Evolutionary conservation across 2,113 vertebrate species (phyloP).

Genomic region (Macquaria australasica): DNA sequence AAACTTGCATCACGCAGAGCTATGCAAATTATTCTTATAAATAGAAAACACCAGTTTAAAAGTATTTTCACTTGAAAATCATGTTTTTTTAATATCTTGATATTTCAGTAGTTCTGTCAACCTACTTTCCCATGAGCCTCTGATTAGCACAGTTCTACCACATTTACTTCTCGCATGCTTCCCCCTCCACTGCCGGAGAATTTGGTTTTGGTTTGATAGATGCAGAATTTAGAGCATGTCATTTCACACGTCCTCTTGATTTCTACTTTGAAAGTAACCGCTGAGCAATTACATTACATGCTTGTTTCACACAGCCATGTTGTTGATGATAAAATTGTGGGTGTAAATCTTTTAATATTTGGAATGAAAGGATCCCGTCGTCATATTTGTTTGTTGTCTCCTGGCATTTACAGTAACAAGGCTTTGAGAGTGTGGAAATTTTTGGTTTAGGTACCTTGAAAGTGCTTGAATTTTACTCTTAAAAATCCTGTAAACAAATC

Average conservation of each 20-base stretch:
- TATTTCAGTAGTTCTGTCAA: constrained; percentile 1
- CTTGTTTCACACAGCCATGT: constrained; percentile 56
- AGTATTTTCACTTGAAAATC: background rate
- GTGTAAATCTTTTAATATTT: background rate
- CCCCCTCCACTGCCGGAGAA: constrained; percentile 20
- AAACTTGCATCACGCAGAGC: background rate
- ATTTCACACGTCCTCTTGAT: constrained; percentile 68
- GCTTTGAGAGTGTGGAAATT: no score
- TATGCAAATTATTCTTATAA: background rate
- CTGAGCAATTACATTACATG: constrained; percentile 60
- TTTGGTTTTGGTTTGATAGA: constrained; percentile 53
- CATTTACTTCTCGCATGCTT: constrained; percentile 32
- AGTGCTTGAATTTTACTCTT: no score
- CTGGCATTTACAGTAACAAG: no score
- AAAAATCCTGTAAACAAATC: no score
- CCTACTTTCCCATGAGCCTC: constrained; percentile 11
- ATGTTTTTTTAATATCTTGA: background rate
- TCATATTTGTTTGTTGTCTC: no score
- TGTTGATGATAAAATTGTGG: constrained; percentile 35
- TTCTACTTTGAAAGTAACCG: constrained; percentile 41
- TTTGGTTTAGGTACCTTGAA: no score
- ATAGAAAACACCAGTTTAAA: background rate
- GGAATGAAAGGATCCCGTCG: no score
- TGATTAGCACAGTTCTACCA: constrained; percentile 17
- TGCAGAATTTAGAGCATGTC: constrained; percentile 67